Base-by-base conservation (phyloP, 2,888 invertebrate species). In the Bibio marci region DNA sequence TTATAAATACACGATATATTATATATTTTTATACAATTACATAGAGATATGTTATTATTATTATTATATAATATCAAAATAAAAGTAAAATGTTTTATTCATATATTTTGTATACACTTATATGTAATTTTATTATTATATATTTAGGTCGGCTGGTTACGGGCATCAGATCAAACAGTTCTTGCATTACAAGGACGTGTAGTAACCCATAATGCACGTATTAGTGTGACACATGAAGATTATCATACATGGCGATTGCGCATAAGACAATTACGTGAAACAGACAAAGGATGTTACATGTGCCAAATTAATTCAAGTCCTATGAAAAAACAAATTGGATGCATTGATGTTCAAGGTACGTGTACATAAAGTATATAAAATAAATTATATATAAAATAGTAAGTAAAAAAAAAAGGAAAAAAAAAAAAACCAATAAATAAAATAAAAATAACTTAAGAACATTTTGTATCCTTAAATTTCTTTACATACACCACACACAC, bases 131-230 rank as follows among this genome's bases (percentile, higher is more conserved):
- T 13, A 14, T 13, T 17, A 31, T 10, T 11, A 47, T 45, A 40
- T 46, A 56, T 58, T 4, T 66, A 88, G 88, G 83, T 88, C 41
- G 88, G 86, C 32, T 90, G 87, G 88, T 68, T 90, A 42, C 70
- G 85, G 49, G 83, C 82, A 10, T 86, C 87, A 56, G 87, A 88
- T 63, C 86, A 88, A 61, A 88, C 87, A n/a, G 79, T 88, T 30
- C 67, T 88, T 40, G 83, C 85, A 35, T 68, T 90, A 52, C 83
- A 87, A 59, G 82, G 79, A 45, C 72, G 80, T 47, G 79, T 86
- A 6, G 85, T 88, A 8, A 80, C 80, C 22, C 83, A 88, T 54
- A 86, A 86, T 52, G 74, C 79, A 3, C 69, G 88, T 35, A 80
- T 88, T 55, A 73, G 77, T 50, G 81, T 87, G 32, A 77, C 78